phyloP scores from a whole-genome alignment of 2,888 invertebrate genomes.

The Pandemis cinnamomeana region DNA sequence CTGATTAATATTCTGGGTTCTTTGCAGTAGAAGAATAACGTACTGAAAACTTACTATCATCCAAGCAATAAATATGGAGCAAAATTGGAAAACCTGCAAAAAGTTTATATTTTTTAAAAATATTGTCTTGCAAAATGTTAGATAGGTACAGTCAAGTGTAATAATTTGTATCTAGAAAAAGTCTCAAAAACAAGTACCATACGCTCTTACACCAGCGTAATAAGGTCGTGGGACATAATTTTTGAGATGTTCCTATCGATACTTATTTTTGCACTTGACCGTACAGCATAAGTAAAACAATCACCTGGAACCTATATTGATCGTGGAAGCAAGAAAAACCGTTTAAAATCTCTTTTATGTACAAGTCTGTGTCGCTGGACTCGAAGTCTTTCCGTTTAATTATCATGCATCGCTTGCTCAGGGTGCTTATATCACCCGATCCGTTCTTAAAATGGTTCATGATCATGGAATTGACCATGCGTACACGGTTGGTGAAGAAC shows the following conservation, averaged over 20 bases:
- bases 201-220: no score
- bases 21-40: constrained; percentile 53
- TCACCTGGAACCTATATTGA: constrained; percentile 50
- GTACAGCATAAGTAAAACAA: neutral
- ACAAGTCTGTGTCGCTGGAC: constrained; percentile 46
- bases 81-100: constrained; percentile 59
- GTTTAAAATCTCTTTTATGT: constrained; percentile 50
- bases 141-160: no score
- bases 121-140: neutral
- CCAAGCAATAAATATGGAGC: constrained; percentile 56
- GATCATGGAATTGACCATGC: neutral
- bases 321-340: constrained; percentile 48
- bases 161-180: no score
- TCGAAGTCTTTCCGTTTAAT: constrained; percentile 50
- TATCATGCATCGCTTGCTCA: neutral
- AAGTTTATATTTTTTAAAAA: neutral
- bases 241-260: no score
- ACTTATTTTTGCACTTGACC: no score
- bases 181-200: no score
- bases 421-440: neutral
- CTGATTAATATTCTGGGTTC: constrained; percentile 45
- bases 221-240: no score
- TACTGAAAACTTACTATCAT: constrained; percentile 57
- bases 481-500: neutral
- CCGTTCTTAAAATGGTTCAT: neutral